phyloP scores from a whole-genome alignment of 2,113 vertebrate species.

The Clupea harengus region DNA sequence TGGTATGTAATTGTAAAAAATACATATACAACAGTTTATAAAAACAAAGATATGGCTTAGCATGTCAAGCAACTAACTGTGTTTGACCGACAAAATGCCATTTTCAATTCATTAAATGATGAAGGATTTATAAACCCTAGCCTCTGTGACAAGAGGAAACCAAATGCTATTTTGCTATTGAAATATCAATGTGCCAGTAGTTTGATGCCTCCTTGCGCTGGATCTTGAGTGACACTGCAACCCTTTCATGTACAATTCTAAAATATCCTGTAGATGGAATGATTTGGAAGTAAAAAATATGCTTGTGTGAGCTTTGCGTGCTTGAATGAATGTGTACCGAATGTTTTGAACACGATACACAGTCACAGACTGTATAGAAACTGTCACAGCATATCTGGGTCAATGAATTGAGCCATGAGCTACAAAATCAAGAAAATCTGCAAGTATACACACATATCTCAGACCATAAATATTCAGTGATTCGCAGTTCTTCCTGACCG shows the following conservation, averaged over 20 bases:
- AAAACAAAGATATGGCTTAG: not conserved
- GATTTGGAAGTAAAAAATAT: not conserved
- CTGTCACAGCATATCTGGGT: not conserved
- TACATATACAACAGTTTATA: not conserved
- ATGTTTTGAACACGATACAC: not conserved
- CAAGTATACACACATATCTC: not conserved
- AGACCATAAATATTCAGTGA: not conserved
- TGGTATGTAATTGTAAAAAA: not conserved
- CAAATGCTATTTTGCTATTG: not conserved
- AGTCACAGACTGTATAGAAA: not conserved
- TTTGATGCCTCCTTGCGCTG: not conserved
- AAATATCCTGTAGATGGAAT: not conserved
- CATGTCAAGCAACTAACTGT: not conserved
- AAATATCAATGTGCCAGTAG: not conserved
- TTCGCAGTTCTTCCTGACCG: not conserved
- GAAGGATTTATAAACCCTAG: not conserved
- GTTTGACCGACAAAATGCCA: not conserved
- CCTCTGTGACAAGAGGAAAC: not conserved
- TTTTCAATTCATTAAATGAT: not conserved
- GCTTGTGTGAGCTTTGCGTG: not conserved
- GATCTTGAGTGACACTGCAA: not conserved
- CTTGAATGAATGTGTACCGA: not conserved
- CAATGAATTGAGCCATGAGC: not conserved
- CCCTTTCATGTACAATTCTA: no score
- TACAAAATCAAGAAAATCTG: no score